These are phyloP conservation scores for Microtus pennsylvanicus DNA, from an alignment of 2,113 vertebrate species.

Conservation along the genomic window DNA sequence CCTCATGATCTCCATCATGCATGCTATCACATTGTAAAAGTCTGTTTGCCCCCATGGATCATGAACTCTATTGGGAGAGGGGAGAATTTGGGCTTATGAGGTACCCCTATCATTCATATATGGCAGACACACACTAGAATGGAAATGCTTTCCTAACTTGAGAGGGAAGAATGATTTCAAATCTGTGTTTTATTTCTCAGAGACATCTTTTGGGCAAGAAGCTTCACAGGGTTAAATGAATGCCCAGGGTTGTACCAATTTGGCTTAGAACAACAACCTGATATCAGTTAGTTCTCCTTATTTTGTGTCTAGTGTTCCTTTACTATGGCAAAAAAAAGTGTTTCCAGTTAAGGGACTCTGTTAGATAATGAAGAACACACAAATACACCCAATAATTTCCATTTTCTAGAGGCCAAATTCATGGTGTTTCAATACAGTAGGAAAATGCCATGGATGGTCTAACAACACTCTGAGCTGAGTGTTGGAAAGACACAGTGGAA, in stretches of 20 bases:
- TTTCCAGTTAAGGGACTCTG: background rate
- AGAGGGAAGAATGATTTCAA: background rate
- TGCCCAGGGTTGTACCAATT: background rate
- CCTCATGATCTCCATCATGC: background rate
- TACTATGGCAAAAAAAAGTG: background rate
- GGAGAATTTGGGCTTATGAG: background rate
- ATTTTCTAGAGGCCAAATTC: constrained; percentile 28
- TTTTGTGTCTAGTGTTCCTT: constrained; percentile 18
- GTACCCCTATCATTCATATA: background rate
- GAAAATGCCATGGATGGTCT: background rate
- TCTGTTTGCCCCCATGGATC: background rate
- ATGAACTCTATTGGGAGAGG: background rate
- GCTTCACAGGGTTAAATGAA: background rate
- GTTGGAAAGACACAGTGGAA: constrained; percentile 6
- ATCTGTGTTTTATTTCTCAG: constrained; percentile 37
- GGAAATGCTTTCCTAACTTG: background rate
- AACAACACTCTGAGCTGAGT: constrained; percentile 17
- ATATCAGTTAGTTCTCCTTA: background rate
- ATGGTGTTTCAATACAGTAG: constrained; percentile 20
- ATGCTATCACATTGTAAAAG: background rate
- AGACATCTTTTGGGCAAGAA: background rate
- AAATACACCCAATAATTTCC: background rate
- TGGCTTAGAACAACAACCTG: background rate
- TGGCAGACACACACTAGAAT: background rate
- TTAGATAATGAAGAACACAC: background rate